Conservation (phyloP, 2,888 invertebrate genomes). For the Melanargia galathea region DNA sequence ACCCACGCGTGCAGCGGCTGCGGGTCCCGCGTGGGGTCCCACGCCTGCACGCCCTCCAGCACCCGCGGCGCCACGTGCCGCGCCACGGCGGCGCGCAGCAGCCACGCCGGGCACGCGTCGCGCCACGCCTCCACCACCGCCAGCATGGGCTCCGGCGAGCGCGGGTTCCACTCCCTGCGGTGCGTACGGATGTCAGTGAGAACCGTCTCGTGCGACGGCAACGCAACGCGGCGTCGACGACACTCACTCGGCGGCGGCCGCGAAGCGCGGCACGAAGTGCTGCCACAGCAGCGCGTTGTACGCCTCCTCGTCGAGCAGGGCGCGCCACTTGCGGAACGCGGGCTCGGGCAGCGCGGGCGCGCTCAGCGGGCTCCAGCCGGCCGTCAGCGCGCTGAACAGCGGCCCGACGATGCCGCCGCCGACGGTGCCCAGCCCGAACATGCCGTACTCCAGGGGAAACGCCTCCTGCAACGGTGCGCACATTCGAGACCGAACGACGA, state of each 20-base stretch:
- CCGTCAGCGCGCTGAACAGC: slow-evolving; percentile 88
- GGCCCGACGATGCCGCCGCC: slow-evolving; percentile 93
- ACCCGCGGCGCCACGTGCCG: slow-evolving; percentile 90
- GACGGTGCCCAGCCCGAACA: slow-evolving; percentile 91
- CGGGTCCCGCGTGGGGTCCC: slow-evolving; percentile 98
- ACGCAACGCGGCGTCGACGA: too few relatives aligned
- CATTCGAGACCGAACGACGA: neutral
- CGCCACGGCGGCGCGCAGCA: slow-evolving; percentile 90
- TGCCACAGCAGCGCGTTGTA: slow-evolving; percentile 95
- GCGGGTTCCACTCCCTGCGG: slow-evolving; percentile 89
- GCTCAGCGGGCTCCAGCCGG: slow-evolving; percentile 90
- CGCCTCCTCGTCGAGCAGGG: slow-evolving; percentile 85
- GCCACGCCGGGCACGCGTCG: slow-evolving; percentile 90
- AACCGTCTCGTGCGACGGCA: too few relatives aligned
- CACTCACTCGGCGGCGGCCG: slow-evolving; percentile 88
- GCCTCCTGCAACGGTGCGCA: slow-evolving; percentile 52
- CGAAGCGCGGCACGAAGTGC: slow-evolving; percentile 92
- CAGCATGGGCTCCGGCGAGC: slow-evolving; percentile 89
- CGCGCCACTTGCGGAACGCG: slow-evolving; percentile 87
- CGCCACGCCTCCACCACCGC: slow-evolving; percentile 91
- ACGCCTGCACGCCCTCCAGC: slow-evolving; percentile 89
- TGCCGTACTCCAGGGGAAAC: slow-evolving; percentile 86
- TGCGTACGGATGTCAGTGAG: too few relatives aligned
- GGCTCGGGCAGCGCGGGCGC: slow-evolving; percentile 85
- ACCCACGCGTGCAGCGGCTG: slow-evolving; percentile 98